These are phyloP conservation scores for Phallusia fumigata DNA, from an alignment of 23 tunicate genomes.

Conservation along the genomic window DNA sequence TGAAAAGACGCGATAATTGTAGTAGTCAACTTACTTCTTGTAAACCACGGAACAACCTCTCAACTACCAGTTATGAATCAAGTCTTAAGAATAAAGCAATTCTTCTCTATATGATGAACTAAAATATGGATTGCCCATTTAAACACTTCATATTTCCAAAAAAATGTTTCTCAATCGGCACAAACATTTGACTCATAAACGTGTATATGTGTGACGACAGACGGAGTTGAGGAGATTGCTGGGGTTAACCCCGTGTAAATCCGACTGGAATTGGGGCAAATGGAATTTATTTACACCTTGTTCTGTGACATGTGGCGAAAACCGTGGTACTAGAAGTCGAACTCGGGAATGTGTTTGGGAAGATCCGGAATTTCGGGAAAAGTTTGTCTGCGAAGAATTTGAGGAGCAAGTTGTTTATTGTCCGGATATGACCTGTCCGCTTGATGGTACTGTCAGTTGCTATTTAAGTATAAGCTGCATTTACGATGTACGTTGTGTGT, in stretches of 20 bases:
- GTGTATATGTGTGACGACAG: too few relatives aligned
- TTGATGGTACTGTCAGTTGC: conserved; percentile 38
- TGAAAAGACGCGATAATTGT: background rate
- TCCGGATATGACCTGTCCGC: conserved; percentile 50
- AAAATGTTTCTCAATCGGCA: too few relatives aligned
- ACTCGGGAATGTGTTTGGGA: conserved; percentile 61
- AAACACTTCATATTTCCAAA: too few relatives aligned
- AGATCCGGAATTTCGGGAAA: conserved; percentile 35
- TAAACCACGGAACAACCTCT: too few relatives aligned
- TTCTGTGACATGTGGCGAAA: conserved; percentile 50
- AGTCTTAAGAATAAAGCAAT: too few relatives aligned
- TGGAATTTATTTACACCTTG: conserved; percentile 58
- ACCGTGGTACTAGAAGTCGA: conserved; percentile 28
- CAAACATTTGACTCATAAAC: too few relatives aligned
- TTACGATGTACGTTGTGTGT: too few relatives aligned
- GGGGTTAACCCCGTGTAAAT: conserved; percentile 49
- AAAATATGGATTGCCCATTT: too few relatives aligned
- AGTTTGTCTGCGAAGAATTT: conserved; percentile 30
- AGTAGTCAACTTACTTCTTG: too few relatives aligned
- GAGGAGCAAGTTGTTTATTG: conserved; percentile 50
- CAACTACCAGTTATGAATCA: too few relatives aligned
- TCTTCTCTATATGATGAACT: background rate
- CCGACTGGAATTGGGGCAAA: conserved; percentile 52
- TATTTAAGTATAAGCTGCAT: too few relatives aligned
- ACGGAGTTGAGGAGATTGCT: conserved; percentile 27